A percentile compares a stretch with the other conserved stretches of the same genome.
phyloP scores from a whole-genome alignment of 2,113 vertebrate genomes.

The Otocyon megalotis region DNA sequence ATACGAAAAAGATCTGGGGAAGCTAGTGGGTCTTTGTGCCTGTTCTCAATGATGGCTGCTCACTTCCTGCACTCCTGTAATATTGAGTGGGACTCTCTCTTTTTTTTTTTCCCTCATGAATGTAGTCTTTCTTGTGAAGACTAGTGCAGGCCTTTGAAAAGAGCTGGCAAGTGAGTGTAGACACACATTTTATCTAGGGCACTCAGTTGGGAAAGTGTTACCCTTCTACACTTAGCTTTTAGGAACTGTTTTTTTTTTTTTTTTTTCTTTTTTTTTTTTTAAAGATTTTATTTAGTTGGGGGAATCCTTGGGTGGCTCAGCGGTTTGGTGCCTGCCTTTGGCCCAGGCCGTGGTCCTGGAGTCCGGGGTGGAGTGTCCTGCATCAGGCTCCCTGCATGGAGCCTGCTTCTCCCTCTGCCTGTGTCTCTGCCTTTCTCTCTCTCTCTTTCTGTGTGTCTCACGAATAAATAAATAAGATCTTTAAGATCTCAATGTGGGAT shows the following conservation, averaged over 20 bases:
- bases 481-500: too few relatives aligned
- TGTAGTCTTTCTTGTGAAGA: background rate
- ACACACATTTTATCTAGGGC: background rate
- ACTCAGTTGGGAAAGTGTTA: background rate
- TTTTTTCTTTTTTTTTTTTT: too few relatives aligned
- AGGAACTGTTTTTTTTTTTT: background rate
- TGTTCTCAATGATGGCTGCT: background rate
- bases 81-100: background rate
- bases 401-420: too few relatives aligned
- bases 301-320: too few relatives aligned
- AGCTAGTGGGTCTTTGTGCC: background rate
- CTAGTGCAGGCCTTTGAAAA: background rate
- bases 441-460: too few relatives aligned
- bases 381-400: too few relatives aligned
- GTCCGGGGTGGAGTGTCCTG: too few relatives aligned
- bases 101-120: background rate
- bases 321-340: too few relatives aligned
- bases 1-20: background rate
- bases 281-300: too few relatives aligned
- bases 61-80: background rate
- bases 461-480: too few relatives aligned
- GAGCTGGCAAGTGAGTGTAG: background rate
- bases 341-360: too few relatives aligned
- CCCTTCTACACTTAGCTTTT: background rate
- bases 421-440: too few relatives aligned